Conservation (phyloP, 2,888 invertebrate genomes). For the Tenthredo amoena region DNA sequence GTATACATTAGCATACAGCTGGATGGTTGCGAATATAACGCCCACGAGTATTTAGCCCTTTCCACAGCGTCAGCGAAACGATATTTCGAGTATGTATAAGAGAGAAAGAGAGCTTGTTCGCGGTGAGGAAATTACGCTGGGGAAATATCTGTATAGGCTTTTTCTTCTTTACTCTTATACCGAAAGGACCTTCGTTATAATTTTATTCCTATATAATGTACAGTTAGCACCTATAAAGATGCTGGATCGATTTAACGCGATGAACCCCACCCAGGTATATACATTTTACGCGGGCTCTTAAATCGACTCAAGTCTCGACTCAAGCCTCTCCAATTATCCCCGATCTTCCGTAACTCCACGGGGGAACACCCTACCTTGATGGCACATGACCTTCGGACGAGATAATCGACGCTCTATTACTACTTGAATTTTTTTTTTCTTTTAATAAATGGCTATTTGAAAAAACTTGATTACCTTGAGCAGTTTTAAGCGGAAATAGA, state of each 20-base stretch:
- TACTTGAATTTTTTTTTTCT: background rate
- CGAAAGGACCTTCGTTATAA: constrained; percentile 44
- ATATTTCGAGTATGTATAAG: constrained; percentile 2
- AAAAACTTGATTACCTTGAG: background rate
- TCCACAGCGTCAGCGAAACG: constrained; percentile 28
- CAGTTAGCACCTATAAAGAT: constrained; percentile 3
- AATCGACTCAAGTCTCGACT: constrained; percentile 33
- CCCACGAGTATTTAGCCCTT: constrained; percentile 42
- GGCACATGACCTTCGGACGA: constrained; percentile 10
- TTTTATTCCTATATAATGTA: constrained; percentile 22
- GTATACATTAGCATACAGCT: constrained; percentile 30
- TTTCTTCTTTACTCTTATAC: background rate
- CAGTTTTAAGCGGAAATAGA: background rate
- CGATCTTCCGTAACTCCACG: constrained; percentile 29
- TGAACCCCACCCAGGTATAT: constrained; percentile 27
- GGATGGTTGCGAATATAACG: constrained; percentile 11
- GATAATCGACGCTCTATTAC: constrained; percentile 12
- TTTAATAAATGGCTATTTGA: background rate
- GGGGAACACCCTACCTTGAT: background rate
- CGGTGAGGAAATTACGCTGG: background rate
- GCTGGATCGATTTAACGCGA: constrained; percentile 42
- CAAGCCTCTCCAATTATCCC: background rate
- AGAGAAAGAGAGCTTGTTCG: background rate
- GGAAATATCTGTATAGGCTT: constrained; percentile 2
- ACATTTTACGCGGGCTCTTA: constrained; percentile 3